Evolutionary conservation across 2,797 vertebrate species (phyloP), one percentile per base, ranked within the genome.

Genomic region (Syncerus caffer): DNA sequence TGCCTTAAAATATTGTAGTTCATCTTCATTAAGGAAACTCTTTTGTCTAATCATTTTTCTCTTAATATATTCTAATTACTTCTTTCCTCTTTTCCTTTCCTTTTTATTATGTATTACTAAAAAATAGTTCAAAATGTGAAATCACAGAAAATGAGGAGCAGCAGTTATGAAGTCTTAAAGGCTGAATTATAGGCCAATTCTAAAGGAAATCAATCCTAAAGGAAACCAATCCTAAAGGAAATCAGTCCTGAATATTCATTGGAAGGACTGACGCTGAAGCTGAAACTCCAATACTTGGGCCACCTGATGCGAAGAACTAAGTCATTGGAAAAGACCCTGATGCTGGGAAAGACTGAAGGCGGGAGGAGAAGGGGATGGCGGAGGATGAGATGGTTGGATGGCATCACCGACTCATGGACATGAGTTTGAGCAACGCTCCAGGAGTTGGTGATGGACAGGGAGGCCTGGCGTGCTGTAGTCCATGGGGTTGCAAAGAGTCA

Each of bases 11-110:
- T 64, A 21, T 7, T 93, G 23, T 87, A 76, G 16, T 83, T 90
- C 74, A 78, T 96, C 85, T 94, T 91, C 74, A 94, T 83, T 89
- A 95, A 80, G 60, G 71, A 96, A 96, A 86, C 23, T 55, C 31
- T 74, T 93, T 96, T 93, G 38, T 93, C 50, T 74, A 89, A 64
- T 87, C 42, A 88, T 96, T 87, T 89, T 96, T 95, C 42, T 95
- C 53, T 85, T 94, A 93, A 60, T 80, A 87, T 91, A 95, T 47
- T 97, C 3, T 62, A 79, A 94, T 93, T 91, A 23, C 19, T 58
- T 97, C 19, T 93, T 93, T 47, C 29, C 15, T 89, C 11, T 58
- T 89, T 89, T 76, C 23, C 19, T 96, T 84, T 42, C 51, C 14
- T 89, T 94, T 93, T 88, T 34, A 94, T 78, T 57, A 21, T 83